Evolutionary conservation across 2,888 invertebrate species (phyloP), one percentile per base, ranked within the genome.

Genomic region (Eristalinus sepulchralis): DNA sequence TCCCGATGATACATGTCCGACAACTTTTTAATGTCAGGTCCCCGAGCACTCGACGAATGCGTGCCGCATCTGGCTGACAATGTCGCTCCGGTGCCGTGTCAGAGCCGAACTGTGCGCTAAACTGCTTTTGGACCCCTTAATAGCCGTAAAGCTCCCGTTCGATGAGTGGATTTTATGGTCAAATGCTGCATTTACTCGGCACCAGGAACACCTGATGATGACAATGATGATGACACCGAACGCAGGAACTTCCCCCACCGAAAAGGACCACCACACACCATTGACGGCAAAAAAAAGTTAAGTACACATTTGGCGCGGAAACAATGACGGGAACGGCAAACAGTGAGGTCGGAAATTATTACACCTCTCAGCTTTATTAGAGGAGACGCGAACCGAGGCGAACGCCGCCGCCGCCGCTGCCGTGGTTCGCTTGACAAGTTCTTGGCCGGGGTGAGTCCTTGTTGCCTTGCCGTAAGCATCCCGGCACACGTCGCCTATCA

Each of bases 151-250:
- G 88, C 80, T 83, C 82, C 83, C 79, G 71, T 83, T 78, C 76
- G 77, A 84, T 86, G 88, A 83, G 88, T 86, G 86, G 83, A 88
- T 88, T 88, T 88, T 88, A 88, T 88, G 88, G 81, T 83, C 88
- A 84, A 88, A 88, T 88, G 88, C 86, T 80, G 82, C 88, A 88
- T 88, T 88, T 88, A 83, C 72, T 81, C 66, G 75, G 60, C 79
- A 79, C 83, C 80, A 85, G 83, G 77, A 79, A 88, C 88, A 88
- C 88, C 88, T 88, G 88, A 88, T 88, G 88, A 84, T 75, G 59
- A 78, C 57, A 71, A 82, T 57, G 55, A 63, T 78, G 67, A 76
- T 67, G 70, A 67, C 62, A 67, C 47, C 39, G 11, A 80, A 71
- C 71, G 24, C 47, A 47, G 57, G 10, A 70, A 62, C 73, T 73